Evolutionary conservation across 1,140 invertebrate species (phyloP).

Genomic region (Neodiprion pinetum): DNA sequence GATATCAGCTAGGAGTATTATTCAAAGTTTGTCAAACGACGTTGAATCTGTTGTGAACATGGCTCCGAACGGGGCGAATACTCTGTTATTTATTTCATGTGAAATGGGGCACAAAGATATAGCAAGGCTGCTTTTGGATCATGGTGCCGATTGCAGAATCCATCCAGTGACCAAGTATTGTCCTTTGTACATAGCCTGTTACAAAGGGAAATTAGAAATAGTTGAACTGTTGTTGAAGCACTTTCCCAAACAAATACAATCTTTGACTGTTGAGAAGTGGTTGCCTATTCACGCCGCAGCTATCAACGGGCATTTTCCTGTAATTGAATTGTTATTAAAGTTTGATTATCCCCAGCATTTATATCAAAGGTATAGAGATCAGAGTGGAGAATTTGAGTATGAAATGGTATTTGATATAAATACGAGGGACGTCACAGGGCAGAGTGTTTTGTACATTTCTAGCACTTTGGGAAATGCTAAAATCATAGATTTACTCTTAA

Average conservation of each 20-base stretch:
- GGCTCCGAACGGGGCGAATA: conserved; percentile 85
- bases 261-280: conserved; percentile 89
- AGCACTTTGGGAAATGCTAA: conserved; percentile 83
- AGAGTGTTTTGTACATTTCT: conserved; percentile 88
- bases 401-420: conserved; percentile 90
- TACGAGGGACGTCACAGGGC: conserved; percentile 85
- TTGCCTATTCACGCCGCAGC: conserved; percentile 91
- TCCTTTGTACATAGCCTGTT: conserved; percentile 90
- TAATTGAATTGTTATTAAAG: conserved; percentile 81
- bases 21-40: conserved; percentile 70
- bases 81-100: conserved; percentile 82
- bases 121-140: conserved; percentile 78
- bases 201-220: conserved; percentile 84
- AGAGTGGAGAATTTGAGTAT: conserved; percentile 80
- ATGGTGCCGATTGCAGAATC: conserved; percentile 84
- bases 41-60: conserved; percentile 82
- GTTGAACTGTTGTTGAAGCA: conserved; percentile 77
- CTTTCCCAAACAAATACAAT: conserved; percentile 75
- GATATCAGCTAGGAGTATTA: conserved; percentile 66
- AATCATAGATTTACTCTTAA: conserved; percentile 80
- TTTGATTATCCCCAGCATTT: conserved; percentile 82
- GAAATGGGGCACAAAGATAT: conserved; percentile 84
- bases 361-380: conserved; percentile 67
- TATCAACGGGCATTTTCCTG: conserved; percentile 81
- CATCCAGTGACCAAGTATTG: conserved; percentile 92